These are phyloP conservation scores for Temnopleurus reevesii DNA, from an alignment of 53 echinoderm and acorn worm genomes.

Conservation along the genomic window DNA sequence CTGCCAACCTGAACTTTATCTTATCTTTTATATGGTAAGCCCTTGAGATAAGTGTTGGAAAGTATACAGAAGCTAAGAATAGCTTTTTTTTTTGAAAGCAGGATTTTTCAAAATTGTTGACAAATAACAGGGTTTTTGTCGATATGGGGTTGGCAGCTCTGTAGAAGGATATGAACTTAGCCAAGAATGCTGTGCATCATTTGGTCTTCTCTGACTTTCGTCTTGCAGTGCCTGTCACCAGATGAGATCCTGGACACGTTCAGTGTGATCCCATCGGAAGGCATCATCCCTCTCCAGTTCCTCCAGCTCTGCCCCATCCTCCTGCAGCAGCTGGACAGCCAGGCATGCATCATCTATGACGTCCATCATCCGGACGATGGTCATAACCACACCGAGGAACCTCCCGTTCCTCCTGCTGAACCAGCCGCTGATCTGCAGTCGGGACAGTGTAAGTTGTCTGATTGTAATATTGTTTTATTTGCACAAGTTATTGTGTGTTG, in stretches of 20 bases:
- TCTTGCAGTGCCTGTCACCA: slow-evolving; percentile 77
- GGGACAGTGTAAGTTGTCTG: slow-evolving; percentile 10
- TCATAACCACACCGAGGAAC: slow-evolving; percentile 24
- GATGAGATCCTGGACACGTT: slow-evolving; percentile 68
- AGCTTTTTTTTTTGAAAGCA: no score
- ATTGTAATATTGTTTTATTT: neutral
- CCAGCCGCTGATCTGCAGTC: neutral
- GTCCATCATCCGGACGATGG: slow-evolving; percentile 34
- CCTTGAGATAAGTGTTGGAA: no score
- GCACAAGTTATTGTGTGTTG: neutral
- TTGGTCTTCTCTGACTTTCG: neutral
- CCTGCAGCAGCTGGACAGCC: slow-evolving; percentile 90
- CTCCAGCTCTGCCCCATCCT: slow-evolving; percentile 90
- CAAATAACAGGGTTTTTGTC: no score
- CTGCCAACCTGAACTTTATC: no score
- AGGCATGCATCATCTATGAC: slow-evolving; percentile 70
- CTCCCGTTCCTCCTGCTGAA: neutral
- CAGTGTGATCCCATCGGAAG: slow-evolving; percentile 54
- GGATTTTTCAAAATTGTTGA: no score
- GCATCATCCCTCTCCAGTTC: slow-evolving; percentile 65
- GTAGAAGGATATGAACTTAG: no score
- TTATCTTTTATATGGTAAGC: no score
- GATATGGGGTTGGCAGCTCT: no score
- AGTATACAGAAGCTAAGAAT: no score
- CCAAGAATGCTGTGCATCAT: no score